Evolutionary conservation across 1,140 invertebrate species (phyloP), one percentile per base, ranked within the genome.

Genomic region (Drosophila sucinea): DNA sequence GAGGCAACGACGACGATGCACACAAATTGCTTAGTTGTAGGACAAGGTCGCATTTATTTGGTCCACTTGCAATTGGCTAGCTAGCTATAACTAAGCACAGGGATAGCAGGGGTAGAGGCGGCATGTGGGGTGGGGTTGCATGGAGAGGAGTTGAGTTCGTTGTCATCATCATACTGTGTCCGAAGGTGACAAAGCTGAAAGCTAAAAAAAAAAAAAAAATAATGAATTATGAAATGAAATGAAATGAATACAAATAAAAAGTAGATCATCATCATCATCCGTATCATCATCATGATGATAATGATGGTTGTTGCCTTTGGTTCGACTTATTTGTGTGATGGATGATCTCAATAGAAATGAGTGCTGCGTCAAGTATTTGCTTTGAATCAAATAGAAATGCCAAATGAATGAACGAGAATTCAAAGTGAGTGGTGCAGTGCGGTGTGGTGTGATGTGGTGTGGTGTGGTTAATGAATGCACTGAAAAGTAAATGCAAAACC

Each of bases 11-110:
- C 63, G 44, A 23, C 56, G 61, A 17, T 41, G 41, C 32, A 41
- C 77, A 77, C 76, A 77, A 86, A 87, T 89, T 87, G 69, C 63
- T 33, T 81, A 84, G 84, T 87, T 51, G 84, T 87, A 82, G 84
- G 78, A 87, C 84, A 87, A 87, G 84, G 84, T 87, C 84, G 84
- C 80, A 68, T 84, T 90, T 90, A 87, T 87, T 84, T 72, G 80
- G 81, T 87, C 77, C 83, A 77, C 67, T 78, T 74, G 72, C 82
- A 86, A 86, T 89, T 82, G 84, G 84, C 65, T 62, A 73, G 44
- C 44, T 47, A 51, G 35, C 35, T 38, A 35, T 35, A 17, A 7
- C 44, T 47, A 25, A 10, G 8, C 23, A 27, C 6, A 47, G 35
- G 35, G 35, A 38, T 38, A 38, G 35, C 25, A 25, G 25, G 25